phyloP scores from a whole-genome alignment of 2,113 vertebrate species.

The Rhinoderma darwinii region DNA sequence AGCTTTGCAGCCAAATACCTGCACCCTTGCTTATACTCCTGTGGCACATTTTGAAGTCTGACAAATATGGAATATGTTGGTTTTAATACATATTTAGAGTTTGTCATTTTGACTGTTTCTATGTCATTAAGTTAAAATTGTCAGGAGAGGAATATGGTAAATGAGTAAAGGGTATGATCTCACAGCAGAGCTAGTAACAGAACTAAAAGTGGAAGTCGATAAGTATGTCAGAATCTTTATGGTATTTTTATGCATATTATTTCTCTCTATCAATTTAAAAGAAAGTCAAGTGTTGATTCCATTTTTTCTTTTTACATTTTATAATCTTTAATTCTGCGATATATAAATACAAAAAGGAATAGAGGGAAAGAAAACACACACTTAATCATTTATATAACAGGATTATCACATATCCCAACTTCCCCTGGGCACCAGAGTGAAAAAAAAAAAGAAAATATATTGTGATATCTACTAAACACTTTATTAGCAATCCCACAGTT shows the following conservation, averaged over 20 bases:
- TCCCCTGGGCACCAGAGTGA: no score
- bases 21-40: neutral
- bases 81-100: neutral
- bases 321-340: no score
- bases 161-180: neutral
- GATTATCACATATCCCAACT: no score
- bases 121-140: neutral
- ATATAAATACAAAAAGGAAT: no score
- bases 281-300: no score
- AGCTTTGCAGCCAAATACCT: conserved; percentile 25
- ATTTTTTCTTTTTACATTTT: no score
- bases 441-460: no score
- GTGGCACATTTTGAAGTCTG: neutral
- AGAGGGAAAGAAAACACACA: no score
- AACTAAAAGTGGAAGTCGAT: neutral
- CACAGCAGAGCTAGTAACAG: neutral
- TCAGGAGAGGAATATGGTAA: neutral
- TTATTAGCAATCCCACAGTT: no score
- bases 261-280: neutral
- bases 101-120: neutral
- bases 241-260: neutral
- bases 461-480: no score
- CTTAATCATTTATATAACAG: no score
- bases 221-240: neutral
- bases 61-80: neutral